Evolutionary conservation across 2,797 vertebrate genomes (phyloP), one percentile per base, ranked within the genome.

Genomic region (Bradypus variegatus): DNA sequence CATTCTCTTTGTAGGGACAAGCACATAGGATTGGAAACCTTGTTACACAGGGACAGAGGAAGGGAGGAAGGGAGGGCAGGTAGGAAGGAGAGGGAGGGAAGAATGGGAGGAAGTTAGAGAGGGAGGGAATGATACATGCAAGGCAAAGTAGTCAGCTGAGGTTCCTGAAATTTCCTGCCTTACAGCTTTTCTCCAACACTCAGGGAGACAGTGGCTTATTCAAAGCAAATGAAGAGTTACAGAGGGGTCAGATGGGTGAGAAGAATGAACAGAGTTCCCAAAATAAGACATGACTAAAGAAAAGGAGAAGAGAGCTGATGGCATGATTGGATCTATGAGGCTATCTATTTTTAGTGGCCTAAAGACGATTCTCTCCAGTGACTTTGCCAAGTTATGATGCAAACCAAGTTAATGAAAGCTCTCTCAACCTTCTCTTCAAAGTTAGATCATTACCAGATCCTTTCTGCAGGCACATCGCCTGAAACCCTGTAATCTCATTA

Each of bases 331-430:
- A 79, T 93, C 81, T 77, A 48, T 12, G 70, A 91, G 65, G 84
- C 62, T 36, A 18, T 81, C 80, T 76, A 78, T 91, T 94, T 95
- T 92, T 89, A 91, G 92, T 53, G 21, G 50, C 79, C 65, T 86
- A 45, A 86, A 79, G 89, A 85, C 85, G 81, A 82, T 31, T 77
- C 27, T 67, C 80, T 67, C 27, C 45, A 58, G 60, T 6, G 83
- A 91, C 91, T 85, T 87, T 69, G 75, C 89, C 92, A 76, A 91
- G 69, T 67, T 65, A 58, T 62, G 75, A 89, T 62, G 78, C 55
- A 91, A 72, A 84, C 58, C 33, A 25, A 88, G 79, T 64, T 93
- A 75, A 89, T 64, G 82, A 88, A 83, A 19, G 31, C 89, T 84
- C 70, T 78, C 73, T 62, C n/a, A 1, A 11, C 79, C 64, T 91